Evolutionary conservation across 2,888 invertebrate species (phyloP).

Genomic region (Epirrhoe alternata): DNA sequence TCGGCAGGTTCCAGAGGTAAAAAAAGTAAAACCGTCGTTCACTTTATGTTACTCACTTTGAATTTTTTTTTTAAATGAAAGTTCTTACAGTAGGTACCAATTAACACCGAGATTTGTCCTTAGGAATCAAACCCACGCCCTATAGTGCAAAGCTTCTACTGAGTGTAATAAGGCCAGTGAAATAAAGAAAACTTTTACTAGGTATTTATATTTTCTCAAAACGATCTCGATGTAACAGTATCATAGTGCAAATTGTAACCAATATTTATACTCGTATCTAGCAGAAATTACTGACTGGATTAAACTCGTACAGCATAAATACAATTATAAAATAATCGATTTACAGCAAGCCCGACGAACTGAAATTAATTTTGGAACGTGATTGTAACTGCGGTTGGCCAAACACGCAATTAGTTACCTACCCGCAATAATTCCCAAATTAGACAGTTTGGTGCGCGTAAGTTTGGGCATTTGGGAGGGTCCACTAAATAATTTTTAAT

Average conservation of each 20-base stretch:
- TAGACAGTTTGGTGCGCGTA: constrained; percentile 40
- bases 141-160: too few species aligned
- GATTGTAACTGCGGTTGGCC: constrained; percentile 23
- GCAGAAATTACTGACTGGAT: background rate
- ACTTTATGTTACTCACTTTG: too few species aligned
- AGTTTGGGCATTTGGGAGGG: constrained; percentile 39
- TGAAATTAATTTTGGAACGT: constrained; percentile 23
- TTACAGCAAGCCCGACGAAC: constrained; percentile 2
- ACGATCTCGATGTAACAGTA: too few species aligned
- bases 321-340: background rate
- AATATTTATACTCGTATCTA: background rate
- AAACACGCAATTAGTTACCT: constrained; percentile 30
- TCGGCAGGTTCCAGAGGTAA: too few species aligned
- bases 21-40: too few species aligned
- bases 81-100: too few species aligned
- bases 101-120: too few species aligned
- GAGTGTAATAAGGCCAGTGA: too few species aligned
- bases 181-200: too few species aligned
- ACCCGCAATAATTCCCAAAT: constrained; percentile 39
- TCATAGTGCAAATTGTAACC: background rate
- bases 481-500: constrained; percentile 39
- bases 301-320: background rate
- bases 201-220: too few species aligned
- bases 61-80: too few species aligned
- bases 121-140: too few species aligned